Conservation (phyloP, 2,888 invertebrate species). For the Hetaerina titia region DNA sequence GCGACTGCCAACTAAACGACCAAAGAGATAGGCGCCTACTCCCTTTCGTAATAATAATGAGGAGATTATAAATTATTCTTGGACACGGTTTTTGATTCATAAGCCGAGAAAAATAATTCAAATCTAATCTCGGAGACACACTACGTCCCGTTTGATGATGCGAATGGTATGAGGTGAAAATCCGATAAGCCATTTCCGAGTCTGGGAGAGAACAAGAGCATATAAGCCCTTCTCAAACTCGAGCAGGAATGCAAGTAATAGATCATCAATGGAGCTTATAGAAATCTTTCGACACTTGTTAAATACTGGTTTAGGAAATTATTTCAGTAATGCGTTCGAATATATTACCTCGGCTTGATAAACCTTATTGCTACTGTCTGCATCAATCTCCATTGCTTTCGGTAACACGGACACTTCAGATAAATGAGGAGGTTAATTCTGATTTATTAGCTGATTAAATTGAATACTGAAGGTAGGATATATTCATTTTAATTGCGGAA, state of each 20-base stretch:
- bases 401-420: not conserved
- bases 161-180: not conserved
- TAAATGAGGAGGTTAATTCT: not conserved
- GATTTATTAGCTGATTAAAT: not conserved
- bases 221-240: not conserved
- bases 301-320: not conserved
- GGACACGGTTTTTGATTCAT: too few relatives aligned
- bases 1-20: too few relatives aligned
- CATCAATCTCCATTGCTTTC: not conserved
- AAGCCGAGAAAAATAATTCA: too few relatives aligned
- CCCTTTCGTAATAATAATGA: too few relatives aligned
- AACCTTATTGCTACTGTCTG: not conserved
- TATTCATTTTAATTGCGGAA: conserved; percentile 10
- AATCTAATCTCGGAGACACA: too few relatives aligned
- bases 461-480: not conserved
- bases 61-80: too few relatives aligned
- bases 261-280: not conserved
- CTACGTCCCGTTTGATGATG: not conserved
- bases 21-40: too few relatives aligned
- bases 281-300: not conserved
- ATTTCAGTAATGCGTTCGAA: not conserved
- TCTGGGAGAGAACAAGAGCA: not conserved
- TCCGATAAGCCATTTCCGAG: not conserved
- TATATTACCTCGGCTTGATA: not conserved
- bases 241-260: not conserved